These are phyloP conservation scores for Brachymystax lenok DNA, from an alignment of 2,797 vertebrate genomes.

Conservation along the genomic window DNA sequence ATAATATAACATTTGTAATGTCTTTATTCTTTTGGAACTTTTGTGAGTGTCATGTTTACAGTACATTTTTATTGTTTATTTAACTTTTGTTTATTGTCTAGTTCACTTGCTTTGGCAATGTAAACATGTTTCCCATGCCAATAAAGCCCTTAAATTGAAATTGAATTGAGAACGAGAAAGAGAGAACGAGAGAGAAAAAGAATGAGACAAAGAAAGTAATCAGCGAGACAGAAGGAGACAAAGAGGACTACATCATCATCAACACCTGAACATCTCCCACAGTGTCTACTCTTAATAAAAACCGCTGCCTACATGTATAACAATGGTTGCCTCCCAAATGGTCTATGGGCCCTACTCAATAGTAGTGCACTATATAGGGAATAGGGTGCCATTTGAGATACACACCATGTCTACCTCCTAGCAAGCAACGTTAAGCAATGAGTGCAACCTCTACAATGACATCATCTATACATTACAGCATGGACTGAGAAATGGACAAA, in stretches of 20 bases:
- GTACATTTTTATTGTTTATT: neutral
- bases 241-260: neutral
- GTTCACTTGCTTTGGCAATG: neutral
- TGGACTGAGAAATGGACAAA: neutral
- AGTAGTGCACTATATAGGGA: neutral
- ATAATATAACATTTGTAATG: no score
- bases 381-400: neutral
- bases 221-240: neutral
- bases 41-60: neutral
- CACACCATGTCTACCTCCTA: neutral
- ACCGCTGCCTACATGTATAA: no score
- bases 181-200: neutral
- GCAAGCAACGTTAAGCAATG: neutral
- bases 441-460: neutral
- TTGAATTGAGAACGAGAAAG: neutral
- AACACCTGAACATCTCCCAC: neutral
- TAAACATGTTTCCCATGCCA: neutral
- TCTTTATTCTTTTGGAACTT: no score
- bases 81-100: neutral
- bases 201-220: neutral
- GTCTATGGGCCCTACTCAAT: neutral
- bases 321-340: no score
- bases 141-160: neutral
- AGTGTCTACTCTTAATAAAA: no score
- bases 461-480: neutral